Evolutionary conservation across 2,888 invertebrate species (phyloP).

Genomic region (Agrotis clavis): DNA sequence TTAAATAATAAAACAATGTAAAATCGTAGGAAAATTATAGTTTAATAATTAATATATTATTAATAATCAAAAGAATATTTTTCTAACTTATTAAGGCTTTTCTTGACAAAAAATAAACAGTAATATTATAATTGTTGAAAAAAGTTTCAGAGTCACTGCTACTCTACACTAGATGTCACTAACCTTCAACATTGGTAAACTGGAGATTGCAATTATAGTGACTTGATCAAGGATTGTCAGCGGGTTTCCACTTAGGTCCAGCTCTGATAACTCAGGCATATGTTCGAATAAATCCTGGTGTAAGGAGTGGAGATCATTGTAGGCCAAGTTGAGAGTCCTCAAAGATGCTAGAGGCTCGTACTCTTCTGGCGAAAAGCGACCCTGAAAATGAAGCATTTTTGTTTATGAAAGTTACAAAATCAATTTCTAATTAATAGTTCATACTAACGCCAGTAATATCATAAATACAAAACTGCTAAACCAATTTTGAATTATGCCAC

Average conservation of each 20-base stretch:
- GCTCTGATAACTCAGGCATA: slow-evolving; percentile 92
- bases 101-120: too few relatives aligned
- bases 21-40: too few relatives aligned
- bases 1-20: too few relatives aligned
- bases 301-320: slow-evolving; percentile 94
- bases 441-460: too few relatives aligned
- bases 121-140: too few relatives aligned
- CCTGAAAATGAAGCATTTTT: slow-evolving; percentile 81
- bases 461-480: too few relatives aligned
- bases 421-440: too few relatives aligned
- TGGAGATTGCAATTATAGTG: slow-evolving; percentile 92
- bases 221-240: slow-evolving; percentile 92
- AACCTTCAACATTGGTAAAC: slow-evolving; percentile 93
- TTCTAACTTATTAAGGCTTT: too few relatives aligned
- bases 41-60: too few relatives aligned
- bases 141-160: not conserved
- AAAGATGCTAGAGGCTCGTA: slow-evolving; percentile 92
- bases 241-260: slow-evolving; percentile 95
- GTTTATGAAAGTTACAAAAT: not conserved
- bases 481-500: too few relatives aligned
- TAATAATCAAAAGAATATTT: too few relatives aligned
- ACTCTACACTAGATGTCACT: slow-evolving; percentile 51
- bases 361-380: slow-evolving; percentile 89
- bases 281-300: slow-evolving; percentile 95
- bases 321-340: slow-evolving; percentile 92